These are phyloP conservation scores for Crypturellus tataupa DNA, from an alignment of 2,797 vertebrate genomes.

Conservation along the genomic window DNA sequence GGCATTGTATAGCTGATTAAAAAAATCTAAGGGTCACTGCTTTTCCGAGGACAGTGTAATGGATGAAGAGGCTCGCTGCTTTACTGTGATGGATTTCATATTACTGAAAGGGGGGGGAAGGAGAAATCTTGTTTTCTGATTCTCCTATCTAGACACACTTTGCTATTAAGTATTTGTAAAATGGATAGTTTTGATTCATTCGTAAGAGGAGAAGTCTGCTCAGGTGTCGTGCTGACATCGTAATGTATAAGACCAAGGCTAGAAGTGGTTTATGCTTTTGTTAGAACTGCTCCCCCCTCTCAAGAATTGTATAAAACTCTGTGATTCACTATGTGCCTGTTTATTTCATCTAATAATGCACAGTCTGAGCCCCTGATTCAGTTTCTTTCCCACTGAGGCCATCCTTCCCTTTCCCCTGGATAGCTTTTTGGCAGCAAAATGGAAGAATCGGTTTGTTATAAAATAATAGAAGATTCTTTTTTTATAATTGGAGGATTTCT, in stretches of 20 bases:
- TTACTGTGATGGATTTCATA: neutral
- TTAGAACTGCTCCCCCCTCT: neutral
- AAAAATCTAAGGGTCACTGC: neutral
- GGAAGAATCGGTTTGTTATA: neutral
- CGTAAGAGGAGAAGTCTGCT: neutral
- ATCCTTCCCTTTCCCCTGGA: neutral
- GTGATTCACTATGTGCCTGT: constrained; percentile 9
- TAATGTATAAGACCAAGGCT: neutral
- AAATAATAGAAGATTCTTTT: neutral
- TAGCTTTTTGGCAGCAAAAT: neutral
- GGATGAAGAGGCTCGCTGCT: neutral
- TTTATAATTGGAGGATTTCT: neutral
- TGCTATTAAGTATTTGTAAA: neutral
- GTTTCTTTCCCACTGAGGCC: neutral
- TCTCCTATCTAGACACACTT: neutral
- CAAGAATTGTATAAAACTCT: neutral
- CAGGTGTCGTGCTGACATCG: constrained; percentile 15
- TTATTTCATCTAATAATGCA: constrained; percentile 17
- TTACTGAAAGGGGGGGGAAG: neutral
- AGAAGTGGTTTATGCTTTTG: constrained; percentile 17
- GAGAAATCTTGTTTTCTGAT: constrained; percentile 6
- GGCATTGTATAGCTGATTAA: neutral
- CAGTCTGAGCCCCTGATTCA: neutral
- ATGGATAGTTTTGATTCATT: constrained; percentile 12
- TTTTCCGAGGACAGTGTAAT: neutral